Conservation (phyloP, 2,888 invertebrate genomes). For the Agonum fuliginosum region DNA sequence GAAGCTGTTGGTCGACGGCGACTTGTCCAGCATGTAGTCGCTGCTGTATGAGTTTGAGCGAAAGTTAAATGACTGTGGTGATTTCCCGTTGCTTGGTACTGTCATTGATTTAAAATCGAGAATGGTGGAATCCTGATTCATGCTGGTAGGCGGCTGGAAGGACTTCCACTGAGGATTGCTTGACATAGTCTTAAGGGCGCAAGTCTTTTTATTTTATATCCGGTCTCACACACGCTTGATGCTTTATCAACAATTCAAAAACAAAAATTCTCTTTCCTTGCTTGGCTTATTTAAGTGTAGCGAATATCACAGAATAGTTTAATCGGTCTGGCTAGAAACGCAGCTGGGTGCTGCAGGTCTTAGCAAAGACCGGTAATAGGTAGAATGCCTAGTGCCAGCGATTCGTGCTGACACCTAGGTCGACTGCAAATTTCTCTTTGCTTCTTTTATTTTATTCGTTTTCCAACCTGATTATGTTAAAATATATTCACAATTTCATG, state of each 20-base stretch:
- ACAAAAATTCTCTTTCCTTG: conserved; percentile 62
- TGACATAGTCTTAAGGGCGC: conserved; percentile 76
- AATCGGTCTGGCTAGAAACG: conserved; percentile 61
- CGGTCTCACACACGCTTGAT: conserved; percentile 36
- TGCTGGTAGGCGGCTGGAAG: conserved; percentile 90
- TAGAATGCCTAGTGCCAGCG: conserved; percentile 47
- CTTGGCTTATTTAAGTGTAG: conserved; percentile 71
- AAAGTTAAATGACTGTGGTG: conserved; percentile 71
- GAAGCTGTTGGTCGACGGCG: conserved; percentile 66
- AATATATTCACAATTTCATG: conserved; percentile 58
- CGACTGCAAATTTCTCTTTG: conserved; percentile 19
- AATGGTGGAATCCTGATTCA: conserved; percentile 87
- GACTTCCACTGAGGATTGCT: conserved; percentile 92
- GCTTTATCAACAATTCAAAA: conserved; percentile 42
- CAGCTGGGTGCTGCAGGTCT: conserved; percentile 12
- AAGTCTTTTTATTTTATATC: conserved; percentile 61
- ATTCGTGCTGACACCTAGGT: conserved; percentile 43
- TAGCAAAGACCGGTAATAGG: conserved; percentile 37
- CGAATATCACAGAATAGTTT: conserved; percentile 80
- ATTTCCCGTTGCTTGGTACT: conserved; percentile 74
- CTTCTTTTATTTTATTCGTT: neutral
- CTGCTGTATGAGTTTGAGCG: conserved; percentile 71
- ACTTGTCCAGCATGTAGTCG: conserved; percentile 71
- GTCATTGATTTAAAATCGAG: conserved; percentile 88
- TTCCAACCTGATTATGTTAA: conserved; percentile 28